These are phyloP conservation scores for Spialia ferax DNA, from an alignment of 2,888 invertebrate genomes.

Conservation along the genomic window DNA sequence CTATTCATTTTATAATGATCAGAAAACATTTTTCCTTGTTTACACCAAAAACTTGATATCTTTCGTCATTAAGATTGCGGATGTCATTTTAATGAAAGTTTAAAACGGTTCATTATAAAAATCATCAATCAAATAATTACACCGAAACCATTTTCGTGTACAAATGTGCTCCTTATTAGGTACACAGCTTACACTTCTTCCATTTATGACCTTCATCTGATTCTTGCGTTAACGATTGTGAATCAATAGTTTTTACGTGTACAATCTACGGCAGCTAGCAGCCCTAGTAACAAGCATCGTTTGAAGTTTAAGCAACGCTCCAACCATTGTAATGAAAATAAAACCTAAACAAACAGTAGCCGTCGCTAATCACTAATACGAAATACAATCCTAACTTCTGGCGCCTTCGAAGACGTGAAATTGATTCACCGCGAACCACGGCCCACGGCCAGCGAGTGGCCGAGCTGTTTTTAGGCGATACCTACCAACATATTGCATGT, in stretches of 20 bases:
- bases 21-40: constrained; percentile 18
- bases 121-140: no score
- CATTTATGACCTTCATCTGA: background rate
- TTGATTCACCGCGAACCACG: constrained; percentile 45
- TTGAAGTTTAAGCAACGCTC: constrained; percentile 8
- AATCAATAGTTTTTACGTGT: background rate
- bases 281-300: constrained; percentile 5
- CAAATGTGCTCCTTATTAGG: no score
- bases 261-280: background rate
- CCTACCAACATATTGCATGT: no score
- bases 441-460: constrained; percentile 17
- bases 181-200: background rate
- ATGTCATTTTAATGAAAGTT: background rate
- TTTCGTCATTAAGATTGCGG: background rate
- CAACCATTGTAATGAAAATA: constrained; percentile 9
- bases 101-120: no score
- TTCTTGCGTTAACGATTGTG: background rate
- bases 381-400: constrained; percentile 23
- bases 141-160: no score
- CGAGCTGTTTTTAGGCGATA: constrained; percentile 26
- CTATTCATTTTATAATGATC: constrained; percentile 25
- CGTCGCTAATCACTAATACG: constrained; percentile 29
- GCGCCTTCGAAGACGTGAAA: constrained; percentile 45
- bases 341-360: constrained; percentile 27
- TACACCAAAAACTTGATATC: no score